phyloP scores from a whole-genome alignment of 2,888 invertebrate genomes.

The Agrilus biguttatus region DNA sequence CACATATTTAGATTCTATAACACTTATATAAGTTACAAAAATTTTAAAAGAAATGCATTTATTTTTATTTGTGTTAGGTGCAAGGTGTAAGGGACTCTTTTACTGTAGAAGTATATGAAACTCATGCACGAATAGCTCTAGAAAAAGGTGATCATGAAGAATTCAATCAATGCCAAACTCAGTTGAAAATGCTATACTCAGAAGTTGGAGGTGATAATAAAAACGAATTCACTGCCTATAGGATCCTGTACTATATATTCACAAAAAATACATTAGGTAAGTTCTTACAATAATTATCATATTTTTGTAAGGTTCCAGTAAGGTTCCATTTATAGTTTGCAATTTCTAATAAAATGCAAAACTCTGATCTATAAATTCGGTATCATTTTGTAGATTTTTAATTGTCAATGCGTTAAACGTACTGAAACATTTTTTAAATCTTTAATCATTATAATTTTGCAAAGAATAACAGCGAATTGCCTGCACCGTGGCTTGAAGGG shows the following conservation, averaged over 20 bases:
- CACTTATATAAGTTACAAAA: no score
- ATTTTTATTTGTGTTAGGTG: conserved; percentile 42
- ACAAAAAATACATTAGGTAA: conserved; percentile 94
- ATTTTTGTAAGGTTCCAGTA: no score
- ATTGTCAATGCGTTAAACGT: no score
- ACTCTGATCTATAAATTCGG: no score
- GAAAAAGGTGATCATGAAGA: conserved; percentile 98
- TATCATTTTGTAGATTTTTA: no score
- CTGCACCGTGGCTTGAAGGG: no score
- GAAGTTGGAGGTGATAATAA: conserved; percentile 63
- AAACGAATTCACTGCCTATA: conserved; percentile 90
- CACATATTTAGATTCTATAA: no score
- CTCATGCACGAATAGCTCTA: conserved; percentile 92
- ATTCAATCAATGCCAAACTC: conserved; percentile 99
- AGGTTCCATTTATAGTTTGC: background rate
- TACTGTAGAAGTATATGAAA: conserved; percentile 97
- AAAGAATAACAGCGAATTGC: no score
- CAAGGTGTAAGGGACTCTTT: conserved; percentile 91
- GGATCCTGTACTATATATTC: conserved; percentile 93
- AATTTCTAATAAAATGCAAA: no score
- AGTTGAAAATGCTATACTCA: conserved; percentile 85
- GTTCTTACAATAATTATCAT: conserved; percentile 12
- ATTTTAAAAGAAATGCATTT: background rate
- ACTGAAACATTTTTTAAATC: no score
- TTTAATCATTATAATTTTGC: no score